Evolutionary conservation across 37 sponge, comb jelly and placozoan species (phyloP).

Genomic region (Sycon ciliatum): DNA sequence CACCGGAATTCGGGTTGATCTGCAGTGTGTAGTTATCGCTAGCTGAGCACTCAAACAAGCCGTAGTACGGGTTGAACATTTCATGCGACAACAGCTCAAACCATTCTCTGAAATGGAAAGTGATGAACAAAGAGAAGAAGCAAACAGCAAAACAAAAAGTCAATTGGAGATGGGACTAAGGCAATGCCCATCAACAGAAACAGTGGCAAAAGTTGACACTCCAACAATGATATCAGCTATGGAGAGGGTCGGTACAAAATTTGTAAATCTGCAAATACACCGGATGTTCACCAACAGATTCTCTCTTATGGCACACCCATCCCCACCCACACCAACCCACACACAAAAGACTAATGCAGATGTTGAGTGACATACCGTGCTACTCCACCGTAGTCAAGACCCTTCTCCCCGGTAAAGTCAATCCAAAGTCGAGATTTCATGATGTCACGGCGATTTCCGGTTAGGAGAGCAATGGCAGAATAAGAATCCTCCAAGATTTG

Average conservation of each 20-base stretch:
- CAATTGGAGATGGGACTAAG: too few species aligned
- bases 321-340: too few species aligned
- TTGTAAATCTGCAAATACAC: neutral
- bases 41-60: conserved; percentile 90
- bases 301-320: neutral
- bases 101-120: conserved; percentile 74
- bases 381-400: conserved; percentile 92
- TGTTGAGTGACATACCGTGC: conserved; percentile 62
- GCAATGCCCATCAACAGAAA: too few species aligned
- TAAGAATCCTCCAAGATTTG: conserved; percentile 74
- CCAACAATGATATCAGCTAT: neutral
- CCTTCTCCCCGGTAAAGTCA: conserved; percentile 83
- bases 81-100: conserved; percentile 87
- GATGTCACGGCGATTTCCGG: conserved; percentile 41
- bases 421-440: conserved; percentile 69
- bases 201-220: too few species aligned
- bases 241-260: neutral
- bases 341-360: neutral
- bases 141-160: neutral
- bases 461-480: conserved; percentile 51
- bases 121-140: neutral
- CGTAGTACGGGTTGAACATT: conserved; percentile 98
- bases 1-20: conserved; percentile 89
- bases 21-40: conserved; percentile 99
- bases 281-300: too few species aligned